phyloP scores from a whole-genome alignment of 2,888 invertebrate genomes.

The Netelia melanura region DNA sequence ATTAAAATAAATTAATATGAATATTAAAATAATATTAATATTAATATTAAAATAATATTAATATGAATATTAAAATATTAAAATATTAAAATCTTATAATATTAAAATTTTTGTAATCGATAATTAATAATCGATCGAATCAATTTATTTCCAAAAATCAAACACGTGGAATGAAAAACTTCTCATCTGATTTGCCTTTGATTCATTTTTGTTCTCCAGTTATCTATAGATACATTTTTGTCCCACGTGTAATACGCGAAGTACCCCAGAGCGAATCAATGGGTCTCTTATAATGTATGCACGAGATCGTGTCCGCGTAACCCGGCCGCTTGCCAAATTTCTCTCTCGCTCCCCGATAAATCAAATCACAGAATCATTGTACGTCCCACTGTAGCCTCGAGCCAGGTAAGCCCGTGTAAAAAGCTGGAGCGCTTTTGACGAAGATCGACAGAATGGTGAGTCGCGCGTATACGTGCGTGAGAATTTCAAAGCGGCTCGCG shows the following conservation, averaged over 20 bases:
- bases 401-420: constrained; percentile 67
- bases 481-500: constrained; percentile 78
- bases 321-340: constrained; percentile 28
- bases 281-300: constrained; percentile 65
- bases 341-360: constrained; percentile 76
- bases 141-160: constrained; percentile 37
- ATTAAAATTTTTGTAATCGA: neutral
- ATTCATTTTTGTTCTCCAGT: constrained; percentile 22
- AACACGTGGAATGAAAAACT: constrained; percentile 36
- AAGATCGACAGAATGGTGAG: constrained; percentile 65
- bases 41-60: no score
- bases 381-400: constrained; percentile 51
- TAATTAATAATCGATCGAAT: constrained; percentile 1
- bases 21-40: no score
- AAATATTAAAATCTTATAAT: no score
- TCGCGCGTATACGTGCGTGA: constrained; percentile 74
- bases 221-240: neutral
- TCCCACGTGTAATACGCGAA: constrained; percentile 14
- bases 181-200: constrained; percentile 39
- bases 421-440: constrained; percentile 51
- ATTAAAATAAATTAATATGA: no score
- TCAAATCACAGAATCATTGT: constrained; percentile 83
- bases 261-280: constrained; percentile 52
- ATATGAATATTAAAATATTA: no score
- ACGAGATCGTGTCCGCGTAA: constrained; percentile 47